A percentile compares a stretch with the other conserved stretches of the same genome.
Evolutionary conservation across 2,888 invertebrate genomes (phyloP).

Genomic region (Xestia sexstrigata): DNA sequence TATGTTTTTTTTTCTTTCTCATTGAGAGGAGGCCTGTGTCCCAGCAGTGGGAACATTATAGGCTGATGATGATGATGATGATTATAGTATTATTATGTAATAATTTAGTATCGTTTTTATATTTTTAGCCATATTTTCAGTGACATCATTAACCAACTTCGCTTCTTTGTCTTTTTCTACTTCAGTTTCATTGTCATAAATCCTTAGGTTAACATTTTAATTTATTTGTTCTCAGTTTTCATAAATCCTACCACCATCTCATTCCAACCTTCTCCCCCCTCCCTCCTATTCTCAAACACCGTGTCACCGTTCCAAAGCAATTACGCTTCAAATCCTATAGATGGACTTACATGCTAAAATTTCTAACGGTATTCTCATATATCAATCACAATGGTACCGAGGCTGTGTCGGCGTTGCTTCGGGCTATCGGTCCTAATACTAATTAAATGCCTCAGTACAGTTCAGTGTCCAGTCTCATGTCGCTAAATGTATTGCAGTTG

Average conservation of each 20-base stretch:
- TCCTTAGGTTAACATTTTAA: neutral
- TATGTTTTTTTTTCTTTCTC: too few relatives aligned
- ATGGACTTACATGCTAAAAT: slow-evolving; percentile 37
- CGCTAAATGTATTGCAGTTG: slow-evolving; percentile 48
- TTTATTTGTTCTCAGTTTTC: neutral
- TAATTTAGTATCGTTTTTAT: neutral
- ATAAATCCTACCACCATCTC: neutral
- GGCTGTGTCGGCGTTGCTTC: slow-evolving; percentile 60
- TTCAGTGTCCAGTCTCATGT: slow-evolving; percentile 53
- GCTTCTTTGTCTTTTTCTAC: neutral
- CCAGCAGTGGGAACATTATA: too few relatives aligned
- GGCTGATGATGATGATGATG: too few relatives aligned
- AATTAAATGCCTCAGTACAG: slow-evolving; percentile 76
- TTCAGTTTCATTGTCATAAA: neutral
- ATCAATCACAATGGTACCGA: slow-evolving; percentile 69
- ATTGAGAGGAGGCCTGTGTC: too few relatives aligned
- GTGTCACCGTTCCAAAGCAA: slow-evolving; percentile 6
- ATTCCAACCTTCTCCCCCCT: neutral
- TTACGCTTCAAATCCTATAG: slow-evolving; percentile 48
- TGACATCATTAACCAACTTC: neutral
- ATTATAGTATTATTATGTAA: neutral
- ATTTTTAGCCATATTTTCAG: neutral
- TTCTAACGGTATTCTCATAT: slow-evolving; percentile 58
- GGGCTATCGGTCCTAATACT: slow-evolving; percentile 77
- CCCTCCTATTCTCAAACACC: neutral